Evolutionary conservation across 2,797 vertebrate species (phyloP).

Genomic region (Periparus ater): DNA sequence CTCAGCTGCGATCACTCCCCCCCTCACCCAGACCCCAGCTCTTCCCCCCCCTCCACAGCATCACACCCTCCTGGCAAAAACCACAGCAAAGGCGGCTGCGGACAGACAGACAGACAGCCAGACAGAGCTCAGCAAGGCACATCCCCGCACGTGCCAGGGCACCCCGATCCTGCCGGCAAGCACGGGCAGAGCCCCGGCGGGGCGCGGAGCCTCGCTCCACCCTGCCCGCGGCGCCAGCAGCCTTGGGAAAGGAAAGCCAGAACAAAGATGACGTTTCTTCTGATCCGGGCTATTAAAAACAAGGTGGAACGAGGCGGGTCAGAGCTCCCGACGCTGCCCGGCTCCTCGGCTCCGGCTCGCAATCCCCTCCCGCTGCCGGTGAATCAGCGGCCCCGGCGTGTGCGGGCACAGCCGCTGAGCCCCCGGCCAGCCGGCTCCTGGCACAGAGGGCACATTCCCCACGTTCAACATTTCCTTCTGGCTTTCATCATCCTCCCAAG

Average conservation of each 20-base stretch:
- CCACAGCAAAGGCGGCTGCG: not conserved
- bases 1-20: not conserved
- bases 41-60: not conserved
- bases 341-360: not conserved
- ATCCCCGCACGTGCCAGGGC: not conserved
- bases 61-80: not conserved
- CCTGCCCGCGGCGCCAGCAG: constrained; percentile 29
- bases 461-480: not conserved
- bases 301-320: constrained; percentile 31
- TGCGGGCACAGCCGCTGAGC: not conserved
- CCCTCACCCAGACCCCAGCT: not conserved
- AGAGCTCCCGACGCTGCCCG: constrained; percentile 1
- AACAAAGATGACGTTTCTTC: constrained; percentile 60
- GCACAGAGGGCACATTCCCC: constrained; percentile 1
- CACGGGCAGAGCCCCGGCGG: constrained; percentile 37
- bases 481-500: not conserved
- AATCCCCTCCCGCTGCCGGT: not conserved
- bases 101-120: not conserved
- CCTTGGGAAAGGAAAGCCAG: constrained; percentile 53
- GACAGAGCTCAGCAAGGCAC: not conserved
- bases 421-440: not conserved
- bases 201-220: constrained; percentile 20
- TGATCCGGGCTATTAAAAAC: constrained; percentile 47
- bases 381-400: constrained; percentile 54
- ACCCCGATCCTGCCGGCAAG: constrained; percentile 43